Evolutionary conservation across 2,888 invertebrate genomes (phyloP), one percentile per base, ranked within the genome.

Genomic region (Diloba caeruleocephala): DNA sequence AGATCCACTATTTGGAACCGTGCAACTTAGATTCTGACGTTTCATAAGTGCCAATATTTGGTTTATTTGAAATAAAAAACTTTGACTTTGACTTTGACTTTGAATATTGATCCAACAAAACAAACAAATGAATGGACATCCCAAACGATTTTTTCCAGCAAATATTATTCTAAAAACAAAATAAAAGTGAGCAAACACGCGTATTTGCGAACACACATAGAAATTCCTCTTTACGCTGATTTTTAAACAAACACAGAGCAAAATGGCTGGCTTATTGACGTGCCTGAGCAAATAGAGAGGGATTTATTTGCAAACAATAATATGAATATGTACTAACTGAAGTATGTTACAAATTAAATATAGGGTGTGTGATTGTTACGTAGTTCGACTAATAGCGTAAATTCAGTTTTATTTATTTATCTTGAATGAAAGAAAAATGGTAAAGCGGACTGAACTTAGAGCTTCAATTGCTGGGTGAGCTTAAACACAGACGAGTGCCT

Each of bases 271-370:
- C 75, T 79, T 84, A 86, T 86, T 84, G 84, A 84, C 75, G 71
- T 66, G 62, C 72, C 75, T 79, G 68, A 67, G 60, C 73, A 87
- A 88, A 87, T 81, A 88, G 69, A 81, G 85, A 87, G 87, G 70
- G 65, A 78, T 67, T 78, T 79, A 83, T 85, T 87, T 85, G 82
- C 81, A 43, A 28, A 55, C 60, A 68, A 68, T 68, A 75, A 69
- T 68, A 61, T 63, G 53, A 67, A 71, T 69, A 64, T 64, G 58
- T 60, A 64, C 51, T 55, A 51, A 56, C 60, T 56, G 66, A 67
- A 73, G 70, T 71, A 59, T 69, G 75, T 74, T 74, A 73, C 71
- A 75, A 77, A 78, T 78, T 79, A 72, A 78, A 79, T 46, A 48
- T 49, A 48, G 34, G 39, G 34, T 39, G 37, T 39, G 46, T 58